Conservation (phyloP, 1,140 invertebrate species). For the Amphibalanus amphitrite region DNA sequence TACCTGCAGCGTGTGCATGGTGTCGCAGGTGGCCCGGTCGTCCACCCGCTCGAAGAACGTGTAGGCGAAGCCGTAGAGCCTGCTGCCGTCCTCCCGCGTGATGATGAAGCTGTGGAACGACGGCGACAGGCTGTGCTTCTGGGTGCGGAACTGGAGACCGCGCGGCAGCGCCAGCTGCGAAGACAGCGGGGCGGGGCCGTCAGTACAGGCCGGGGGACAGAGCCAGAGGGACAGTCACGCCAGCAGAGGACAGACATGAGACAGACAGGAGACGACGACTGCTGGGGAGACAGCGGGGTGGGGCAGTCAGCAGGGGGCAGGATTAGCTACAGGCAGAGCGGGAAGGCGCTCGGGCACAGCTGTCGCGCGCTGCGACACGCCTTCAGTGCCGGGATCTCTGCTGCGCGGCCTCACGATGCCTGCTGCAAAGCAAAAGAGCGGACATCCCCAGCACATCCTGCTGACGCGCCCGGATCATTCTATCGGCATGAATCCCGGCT, state of each 20-base stretch:
- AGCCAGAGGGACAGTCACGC: constrained; percentile 13
- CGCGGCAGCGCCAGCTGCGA: constrained; percentile 76
- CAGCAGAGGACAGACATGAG: not conserved
- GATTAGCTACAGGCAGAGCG: not conserved
- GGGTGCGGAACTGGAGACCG: constrained; percentile 81
- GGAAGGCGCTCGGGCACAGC: not conserved
- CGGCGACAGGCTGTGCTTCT: constrained; percentile 63
- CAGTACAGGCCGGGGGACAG: constrained; percentile 2
- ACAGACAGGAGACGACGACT: too few species aligned
- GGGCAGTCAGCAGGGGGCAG: too few species aligned
- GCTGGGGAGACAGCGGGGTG: not conserved
- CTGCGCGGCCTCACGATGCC: too few species aligned
- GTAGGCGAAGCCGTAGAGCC: constrained; percentile 81
- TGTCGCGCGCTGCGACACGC: not conserved
- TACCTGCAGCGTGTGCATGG: constrained; percentile 83
- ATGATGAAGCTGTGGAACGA: constrained; percentile 93
- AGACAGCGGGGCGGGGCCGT: constrained; percentile 22
- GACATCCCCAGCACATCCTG: too few species aligned
- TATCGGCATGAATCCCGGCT: too few species aligned
- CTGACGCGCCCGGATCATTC: too few species aligned
- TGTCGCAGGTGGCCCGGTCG: constrained; percentile 75
- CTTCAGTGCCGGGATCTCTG: too few species aligned
- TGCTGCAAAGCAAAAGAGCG: too few species aligned
- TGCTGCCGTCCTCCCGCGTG: constrained; percentile 85
- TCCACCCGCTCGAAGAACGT: constrained; percentile 91